Percentiles rank a stretch among this genome's conserved stretches.
Conservation (phyloP, 1,140 invertebrate species). For the Plutomurus gul region DNA sequence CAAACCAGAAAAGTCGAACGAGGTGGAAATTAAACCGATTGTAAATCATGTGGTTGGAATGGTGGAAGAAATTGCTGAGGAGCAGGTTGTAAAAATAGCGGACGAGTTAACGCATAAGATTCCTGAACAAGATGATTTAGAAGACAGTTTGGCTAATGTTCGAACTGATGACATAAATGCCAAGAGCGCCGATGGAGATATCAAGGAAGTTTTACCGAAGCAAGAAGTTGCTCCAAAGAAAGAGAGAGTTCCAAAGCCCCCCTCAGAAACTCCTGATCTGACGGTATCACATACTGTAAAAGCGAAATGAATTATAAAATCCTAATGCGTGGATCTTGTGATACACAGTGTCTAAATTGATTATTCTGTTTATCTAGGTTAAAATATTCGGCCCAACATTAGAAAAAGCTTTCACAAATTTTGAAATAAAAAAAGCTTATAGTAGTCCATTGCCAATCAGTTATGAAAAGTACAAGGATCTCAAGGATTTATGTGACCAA, state of each 20-base stretch:
- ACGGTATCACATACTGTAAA: no score
- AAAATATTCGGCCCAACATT: constrained; percentile 11
- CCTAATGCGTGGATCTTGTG: no score
- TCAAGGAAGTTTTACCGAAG: background rate
- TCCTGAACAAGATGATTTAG: background rate
- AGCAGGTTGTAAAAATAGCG: background rate
- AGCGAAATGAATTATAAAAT: no score
- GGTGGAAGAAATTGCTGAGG: background rate
- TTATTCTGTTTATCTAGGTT: background rate
- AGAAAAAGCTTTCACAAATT: background rate
- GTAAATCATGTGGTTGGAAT: background rate
- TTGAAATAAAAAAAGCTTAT: background rate
- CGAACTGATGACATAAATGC: background rate
- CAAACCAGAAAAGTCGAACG: background rate
- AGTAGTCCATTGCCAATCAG: background rate
- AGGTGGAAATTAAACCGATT: background rate
- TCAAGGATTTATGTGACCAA: constrained; percentile 8
- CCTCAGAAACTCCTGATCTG: background rate
- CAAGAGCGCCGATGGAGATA: background rate
- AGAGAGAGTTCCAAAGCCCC: background rate
- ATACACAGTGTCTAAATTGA: background rate
- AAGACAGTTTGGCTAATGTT: background rate
- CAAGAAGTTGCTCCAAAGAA: background rate
- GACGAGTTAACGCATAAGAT: background rate
- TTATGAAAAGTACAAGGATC: constrained; percentile 4